A percentile compares a stretch with the other conserved stretches of the same genome.
Conservation (phyloP, 2,113 vertebrate species). For the Prunella fulvescens region DNA sequence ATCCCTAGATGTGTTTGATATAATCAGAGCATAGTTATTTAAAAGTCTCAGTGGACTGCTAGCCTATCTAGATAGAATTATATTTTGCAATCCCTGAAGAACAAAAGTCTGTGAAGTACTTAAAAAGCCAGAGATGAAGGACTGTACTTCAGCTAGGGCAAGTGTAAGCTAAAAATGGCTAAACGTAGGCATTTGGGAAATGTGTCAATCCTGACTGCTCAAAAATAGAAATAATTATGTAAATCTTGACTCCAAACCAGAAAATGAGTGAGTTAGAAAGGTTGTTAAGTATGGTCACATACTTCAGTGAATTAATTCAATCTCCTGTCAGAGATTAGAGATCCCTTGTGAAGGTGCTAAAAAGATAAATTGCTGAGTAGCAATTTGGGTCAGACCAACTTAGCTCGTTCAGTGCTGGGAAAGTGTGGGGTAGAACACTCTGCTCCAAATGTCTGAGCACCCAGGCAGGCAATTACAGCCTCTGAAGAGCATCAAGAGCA, state of each 20-base stretch:
- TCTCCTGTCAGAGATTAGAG: constrained; percentile 58
- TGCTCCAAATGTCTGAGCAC: not conserved
- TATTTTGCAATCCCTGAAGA: constrained; percentile 31
- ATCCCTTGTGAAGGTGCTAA: constrained; percentile 54
- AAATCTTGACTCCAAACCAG: constrained; percentile 63
- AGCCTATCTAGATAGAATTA: constrained; percentile 1
- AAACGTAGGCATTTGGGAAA: constrained; percentile 15
- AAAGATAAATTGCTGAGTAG: constrained; percentile 46
- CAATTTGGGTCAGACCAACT: constrained; percentile 22
- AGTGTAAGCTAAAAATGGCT: constrained; percentile 44
- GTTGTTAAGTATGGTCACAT: constrained; percentile 58
- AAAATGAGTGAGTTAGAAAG: not conserved
- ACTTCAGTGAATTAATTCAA: constrained; percentile 63
- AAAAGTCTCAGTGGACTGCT: constrained; percentile 17
- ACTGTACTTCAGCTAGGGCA: constrained; percentile 23
- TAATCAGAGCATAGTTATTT: constrained; percentile 29
- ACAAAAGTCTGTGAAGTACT: not conserved
- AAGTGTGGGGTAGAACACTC: not conserved
- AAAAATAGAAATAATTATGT: constrained; percentile 71
- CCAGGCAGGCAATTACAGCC: not conserved
- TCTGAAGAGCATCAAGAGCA: not conserved
- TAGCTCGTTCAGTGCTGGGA: not conserved
- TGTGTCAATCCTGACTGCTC: constrained; percentile 38
- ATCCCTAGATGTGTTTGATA: not conserved
- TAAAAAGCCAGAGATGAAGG: constrained; percentile 32